Evolutionary conservation across 2,113 vertebrate genomes (phyloP), one percentile per base, ranked within the genome.

Genomic region (Centropristis striata): DNA sequence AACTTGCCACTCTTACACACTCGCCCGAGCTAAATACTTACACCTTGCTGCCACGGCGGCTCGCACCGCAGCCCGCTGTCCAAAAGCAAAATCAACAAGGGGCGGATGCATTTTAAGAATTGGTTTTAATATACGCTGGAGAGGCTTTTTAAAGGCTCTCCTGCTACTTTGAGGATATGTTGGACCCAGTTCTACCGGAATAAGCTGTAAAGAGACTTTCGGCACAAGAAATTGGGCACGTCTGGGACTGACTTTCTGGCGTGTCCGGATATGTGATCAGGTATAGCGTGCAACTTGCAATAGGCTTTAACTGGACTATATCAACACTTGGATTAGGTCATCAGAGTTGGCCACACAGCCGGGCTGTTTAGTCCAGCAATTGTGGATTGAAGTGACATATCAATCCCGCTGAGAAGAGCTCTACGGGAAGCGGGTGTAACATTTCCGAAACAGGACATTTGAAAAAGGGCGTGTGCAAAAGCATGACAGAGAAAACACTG

Each of bases 271-370:
- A 78, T 84, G 87, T 84, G 87, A 92, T 85, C 88, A 91, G 90
- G 88, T 91, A 87, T 85, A 74, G 84, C 78, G 64, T 90, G 85
- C 74, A 53, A 75, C 67, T 71, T 63, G 68, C 65, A 80, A 72
- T 44, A 47, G 51, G 53, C 53, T 89, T 82, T 84, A 71, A 88
- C 81, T 85, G 70, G 71, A 57, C 75, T 72, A 75, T 84, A 89
- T 84, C 88, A 88, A 79, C 78, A 66, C 59, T 61, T 42, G 75
- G 79, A 90, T 91, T 76, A 93, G 66, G 82, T 93, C 92, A 92
- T 92, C 73, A 32, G 47, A 85, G 44, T 85, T 93, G 90, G 91
- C 91, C 50, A 3, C 51, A 13, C 27, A 72, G 69, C 65, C 13
- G 11, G 39, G 71, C 67, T 67, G 42, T 82, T 81, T 75, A 78